Conservation (phyloP, 2,113 vertebrate genomes). For the Meleagris gallopavo region DNA sequence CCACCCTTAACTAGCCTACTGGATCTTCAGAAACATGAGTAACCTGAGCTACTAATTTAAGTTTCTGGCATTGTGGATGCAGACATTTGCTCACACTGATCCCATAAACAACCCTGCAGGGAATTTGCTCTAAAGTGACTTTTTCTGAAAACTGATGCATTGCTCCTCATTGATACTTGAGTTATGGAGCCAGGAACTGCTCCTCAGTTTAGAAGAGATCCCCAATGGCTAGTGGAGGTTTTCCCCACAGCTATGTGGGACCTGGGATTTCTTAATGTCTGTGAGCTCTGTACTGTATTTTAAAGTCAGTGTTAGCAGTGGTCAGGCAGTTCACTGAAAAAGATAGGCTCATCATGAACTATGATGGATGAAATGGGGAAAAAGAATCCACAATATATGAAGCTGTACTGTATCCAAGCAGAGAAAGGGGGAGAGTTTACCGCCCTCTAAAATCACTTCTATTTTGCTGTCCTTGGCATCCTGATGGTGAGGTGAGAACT, state of each 20-base stretch:
- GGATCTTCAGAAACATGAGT: background rate
- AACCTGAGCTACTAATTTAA: background rate
- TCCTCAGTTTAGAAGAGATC: background rate
- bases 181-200: background rate
- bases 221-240: background rate
- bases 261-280: background rate
- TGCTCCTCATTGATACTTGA: background rate
- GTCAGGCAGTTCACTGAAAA: background rate
- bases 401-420: background rate
- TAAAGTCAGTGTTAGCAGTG: background rate
- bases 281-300: background rate
- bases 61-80: fast-evolving
- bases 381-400: background rate
- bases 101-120: background rate
- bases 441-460: background rate
- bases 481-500: background rate
- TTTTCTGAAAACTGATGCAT: background rate
- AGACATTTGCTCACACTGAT: background rate
- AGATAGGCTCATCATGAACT: background rate
- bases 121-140: background rate
- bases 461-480: background rate
- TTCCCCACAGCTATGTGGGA: background rate
- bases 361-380: background rate
- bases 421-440: background rate
- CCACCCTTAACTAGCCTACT: background rate